Evolutionary conservation across 2,888 invertebrate species (phyloP), one percentile per base, ranked within the genome.

Genomic region (Coleophora deauratella): DNA sequence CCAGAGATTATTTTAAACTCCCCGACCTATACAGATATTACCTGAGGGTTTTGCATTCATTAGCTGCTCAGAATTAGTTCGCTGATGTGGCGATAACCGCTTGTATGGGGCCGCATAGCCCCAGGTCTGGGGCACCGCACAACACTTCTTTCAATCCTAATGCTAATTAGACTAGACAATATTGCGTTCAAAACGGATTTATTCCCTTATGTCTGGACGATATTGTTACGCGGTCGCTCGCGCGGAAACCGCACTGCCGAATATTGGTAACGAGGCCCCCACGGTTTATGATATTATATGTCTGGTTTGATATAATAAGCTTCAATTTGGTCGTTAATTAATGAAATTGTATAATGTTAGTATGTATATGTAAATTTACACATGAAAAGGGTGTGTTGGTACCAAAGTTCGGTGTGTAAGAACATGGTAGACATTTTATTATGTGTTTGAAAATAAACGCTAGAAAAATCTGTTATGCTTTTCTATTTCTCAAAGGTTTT

Each of bases 81-180:
- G 72, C 60, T 67, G 76, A 77, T 77, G 79, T 74, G 79, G 50
- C 56, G 78, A 74, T 79, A 80, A 80, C 74, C 80, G 66, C 66
- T 71, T 73, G 70, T 79, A 77, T 75, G 74, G 75, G 71, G 64
- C 62, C 67, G 75, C 79, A 78, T 70, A 4, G 31, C 11, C 11
- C 10, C 11, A 10, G 9, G 4, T 31, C n/a, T 31, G 10, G 31
- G 31, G 31, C n/a, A n/a, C 11, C 10, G n/a, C 31, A 31, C 7
- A 11, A 2, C 74, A 72, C 63, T 78, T 80, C 75, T 77, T 76
- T 76, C 66, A 65, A 64, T 74, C 72, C 75, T 74, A 75, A 76
- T 81, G 80, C 84, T 81, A 85, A 85, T 85, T 85, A 85, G 72
- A 70, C 64, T 63, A 72, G 70, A 77, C 80, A 81, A 76, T 80